Conservation (phyloP, 2,888 invertebrate genomes). For the Arrhopalites spinosus region DNA sequence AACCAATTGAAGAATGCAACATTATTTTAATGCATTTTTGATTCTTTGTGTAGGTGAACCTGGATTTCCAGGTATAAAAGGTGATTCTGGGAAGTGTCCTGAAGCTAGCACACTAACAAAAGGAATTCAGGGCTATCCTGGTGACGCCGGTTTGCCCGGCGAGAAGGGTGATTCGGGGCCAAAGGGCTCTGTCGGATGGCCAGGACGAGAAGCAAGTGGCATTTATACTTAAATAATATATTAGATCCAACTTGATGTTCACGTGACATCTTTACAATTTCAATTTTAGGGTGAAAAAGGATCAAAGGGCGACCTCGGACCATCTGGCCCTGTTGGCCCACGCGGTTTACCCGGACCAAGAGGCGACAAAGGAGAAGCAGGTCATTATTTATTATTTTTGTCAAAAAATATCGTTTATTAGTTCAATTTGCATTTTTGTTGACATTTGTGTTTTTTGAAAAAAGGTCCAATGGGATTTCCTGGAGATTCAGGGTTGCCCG, state of each 20-base stretch:
- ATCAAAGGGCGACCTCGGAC: conserved; percentile 58
- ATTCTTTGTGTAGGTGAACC: too few relatives aligned
- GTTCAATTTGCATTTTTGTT: too few relatives aligned
- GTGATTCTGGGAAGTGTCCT: conserved; percentile 68
- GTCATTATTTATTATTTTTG: conserved; percentile 15
- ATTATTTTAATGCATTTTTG: too few relatives aligned
- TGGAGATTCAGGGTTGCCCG: conserved; percentile 68
- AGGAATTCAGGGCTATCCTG: conserved; percentile 67
- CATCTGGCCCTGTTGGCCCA: conserved; percentile 69
- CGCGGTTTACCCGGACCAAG: conserved; percentile 57
- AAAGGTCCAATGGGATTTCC: conserved; percentile 59
- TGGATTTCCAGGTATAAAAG: conserved; percentile 66
- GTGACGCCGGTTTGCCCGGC: conserved; percentile 63
- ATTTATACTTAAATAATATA: background rate
- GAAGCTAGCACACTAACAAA: conserved; percentile 59
- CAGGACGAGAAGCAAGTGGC: conserved; percentile 12
- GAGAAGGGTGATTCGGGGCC: conserved; percentile 68
- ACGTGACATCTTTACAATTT: background rate
- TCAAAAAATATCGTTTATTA: too few relatives aligned
- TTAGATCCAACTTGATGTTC: background rate
- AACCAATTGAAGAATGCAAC: too few relatives aligned
- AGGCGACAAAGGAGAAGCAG: conserved; percentile 59
- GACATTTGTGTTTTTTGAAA: too few relatives aligned
- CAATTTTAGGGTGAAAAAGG: conserved; percentile 43
- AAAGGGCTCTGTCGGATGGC: conserved; percentile 61